Evolutionary conservation across 1,140 invertebrate genomes (phyloP), one percentile per base, ranked within the genome.

Genomic region (Phymastichus coffea): DNA sequence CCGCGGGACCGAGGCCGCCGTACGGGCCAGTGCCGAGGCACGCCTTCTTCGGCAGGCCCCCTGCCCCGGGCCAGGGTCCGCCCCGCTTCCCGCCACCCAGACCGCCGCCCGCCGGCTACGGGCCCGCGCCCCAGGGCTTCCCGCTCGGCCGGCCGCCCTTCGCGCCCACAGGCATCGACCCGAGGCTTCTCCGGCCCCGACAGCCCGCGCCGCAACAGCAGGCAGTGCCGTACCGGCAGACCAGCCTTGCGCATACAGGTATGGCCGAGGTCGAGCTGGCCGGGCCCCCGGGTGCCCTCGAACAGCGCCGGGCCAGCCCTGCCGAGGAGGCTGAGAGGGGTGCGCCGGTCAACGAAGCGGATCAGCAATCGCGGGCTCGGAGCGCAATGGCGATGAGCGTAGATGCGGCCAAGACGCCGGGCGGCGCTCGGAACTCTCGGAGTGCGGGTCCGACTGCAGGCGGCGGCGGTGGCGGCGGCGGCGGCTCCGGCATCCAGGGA

Each of bases 21-120:
- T 69, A 66, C 41, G 59, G 57, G 10, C 77, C 74, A 58, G 28
- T 33, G 2, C 77, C 78, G 51, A 77, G 78, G 17, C 75, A 75
- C 26, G 78, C 78, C 14, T 72, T 66, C 30, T 48, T 49, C 2
- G 65, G 57, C 14, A 55, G 66, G 57, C 62, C 64, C 22, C 52
- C 62, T n/a, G 60, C 61, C 49, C 60, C 60, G 0, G 62, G 57
- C 55, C 66, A 56, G 28, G 28, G 35, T 10, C 35, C 35, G 12
- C 49, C 51, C 72, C 77, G 28, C 44, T 64, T 58, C 15, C 49
- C 41, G 44, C 44, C 26, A 0, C 40, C 15, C 14, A 52, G 23
- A 15, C 30, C 25, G 60, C 64, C 26, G 59, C 54, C 63, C 26
- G 28, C 28, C 28, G 28, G 28, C 38, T 38, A 30, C 28, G 15